These are phyloP conservation scores for Neolamprologus modestus DNA, from an alignment of 2,113 vertebrate genomes.

Conservation along the genomic window DNA sequence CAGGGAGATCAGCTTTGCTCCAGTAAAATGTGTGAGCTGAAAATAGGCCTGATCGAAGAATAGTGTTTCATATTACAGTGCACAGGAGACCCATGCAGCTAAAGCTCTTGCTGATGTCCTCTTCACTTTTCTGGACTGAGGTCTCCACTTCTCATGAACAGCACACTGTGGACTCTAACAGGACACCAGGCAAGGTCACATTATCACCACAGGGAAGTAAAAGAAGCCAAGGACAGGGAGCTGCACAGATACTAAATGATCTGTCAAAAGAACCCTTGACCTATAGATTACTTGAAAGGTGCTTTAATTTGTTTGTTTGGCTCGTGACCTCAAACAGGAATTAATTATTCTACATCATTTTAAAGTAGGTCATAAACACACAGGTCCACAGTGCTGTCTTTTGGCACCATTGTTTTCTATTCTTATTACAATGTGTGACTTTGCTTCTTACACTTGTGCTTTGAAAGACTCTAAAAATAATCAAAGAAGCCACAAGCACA, in stretches of 20 bases:
- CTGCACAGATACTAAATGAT: background rate
- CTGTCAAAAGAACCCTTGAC: background rate
- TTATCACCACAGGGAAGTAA: background rate
- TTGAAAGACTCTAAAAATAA: slow-evolving; percentile 14
- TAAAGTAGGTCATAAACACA: background rate
- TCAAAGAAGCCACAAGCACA: slow-evolving; percentile 1
- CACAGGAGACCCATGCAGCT: slow-evolving; percentile 46
- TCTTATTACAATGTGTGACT: background rate
- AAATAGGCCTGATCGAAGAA: slow-evolving; percentile 67
- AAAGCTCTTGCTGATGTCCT: slow-evolving; percentile 41
- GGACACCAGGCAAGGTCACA: slow-evolving; percentile 31
- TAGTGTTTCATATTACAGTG: slow-evolving; percentile 62
- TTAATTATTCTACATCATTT: background rate
- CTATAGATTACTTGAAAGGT: background rate
- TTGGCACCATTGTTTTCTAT: background rate
- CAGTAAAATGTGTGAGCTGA: slow-evolving; percentile 51
- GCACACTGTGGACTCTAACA: background rate
- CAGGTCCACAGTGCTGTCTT: background rate
- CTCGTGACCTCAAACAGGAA: background rate
- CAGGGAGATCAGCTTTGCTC: slow-evolving; percentile 58
- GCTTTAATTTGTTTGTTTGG: background rate
- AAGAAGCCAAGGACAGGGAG: background rate
- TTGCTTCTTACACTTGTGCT: background rate
- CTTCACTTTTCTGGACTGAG: slow-evolving; percentile 22
- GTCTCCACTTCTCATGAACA: slow-evolving; percentile 26